Evolutionary conservation across 2,113 vertebrate genomes (phyloP).

Genomic region (Mormyrus lacerda): DNA sequence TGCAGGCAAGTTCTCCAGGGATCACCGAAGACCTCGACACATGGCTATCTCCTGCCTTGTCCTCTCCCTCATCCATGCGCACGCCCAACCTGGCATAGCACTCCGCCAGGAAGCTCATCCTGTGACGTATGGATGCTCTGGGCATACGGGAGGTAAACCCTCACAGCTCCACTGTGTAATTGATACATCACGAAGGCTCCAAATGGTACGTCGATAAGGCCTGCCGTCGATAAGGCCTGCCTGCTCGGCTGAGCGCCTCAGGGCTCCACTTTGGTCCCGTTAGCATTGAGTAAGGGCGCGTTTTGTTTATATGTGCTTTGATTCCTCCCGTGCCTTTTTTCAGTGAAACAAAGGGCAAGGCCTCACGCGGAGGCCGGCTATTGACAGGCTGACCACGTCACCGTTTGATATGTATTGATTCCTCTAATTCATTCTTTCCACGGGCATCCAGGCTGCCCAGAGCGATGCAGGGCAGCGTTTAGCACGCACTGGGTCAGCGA

Average conservation of each 20-base stretch:
- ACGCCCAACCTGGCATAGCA: neutral
- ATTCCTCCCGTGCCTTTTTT: neutral
- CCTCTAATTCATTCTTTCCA: conserved; percentile 23
- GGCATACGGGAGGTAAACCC: neutral
- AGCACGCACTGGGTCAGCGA: neutral
- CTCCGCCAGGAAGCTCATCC: neutral
- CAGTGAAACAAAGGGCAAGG: conserved; percentile 15
- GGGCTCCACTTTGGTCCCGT: neutral
- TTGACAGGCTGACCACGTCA: conserved; percentile 17
- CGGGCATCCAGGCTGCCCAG: conserved; percentile 16
- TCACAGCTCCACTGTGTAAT: neutral
- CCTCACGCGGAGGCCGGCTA: conserved; percentile 18
- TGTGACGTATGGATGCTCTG: neutral
- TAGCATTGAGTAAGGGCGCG: conserved; percentile 1
- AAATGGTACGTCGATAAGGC: conserved; percentile 24
- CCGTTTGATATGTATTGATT: conserved; percentile 32
- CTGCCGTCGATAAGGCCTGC: conserved; percentile 20
- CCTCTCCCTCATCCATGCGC: neutral
- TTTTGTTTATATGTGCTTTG: neutral
- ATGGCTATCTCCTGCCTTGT: neutral
- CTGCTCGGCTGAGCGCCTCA: neutral
- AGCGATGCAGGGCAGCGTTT: neutral
- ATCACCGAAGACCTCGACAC: neutral
- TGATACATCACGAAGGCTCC: conserved; percentile 2
- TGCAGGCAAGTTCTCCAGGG: neutral